phyloP scores from a whole-genome alignment of 1,140 invertebrate species.

The Xylocopa sonorina region DNA sequence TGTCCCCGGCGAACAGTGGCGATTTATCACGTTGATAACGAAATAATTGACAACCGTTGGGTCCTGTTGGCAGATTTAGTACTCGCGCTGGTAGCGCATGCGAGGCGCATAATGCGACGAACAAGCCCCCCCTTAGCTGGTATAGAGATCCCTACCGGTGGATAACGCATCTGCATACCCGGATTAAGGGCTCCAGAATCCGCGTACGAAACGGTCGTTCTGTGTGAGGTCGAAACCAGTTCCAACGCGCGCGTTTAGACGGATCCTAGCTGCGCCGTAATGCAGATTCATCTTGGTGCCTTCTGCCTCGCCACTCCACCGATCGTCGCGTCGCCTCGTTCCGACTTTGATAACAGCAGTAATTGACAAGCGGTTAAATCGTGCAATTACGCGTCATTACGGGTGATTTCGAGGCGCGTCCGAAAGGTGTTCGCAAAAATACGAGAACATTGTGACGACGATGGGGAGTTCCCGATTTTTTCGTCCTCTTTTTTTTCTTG shows the following conservation, averaged over 20 bases:
- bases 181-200: constrained; percentile 46
- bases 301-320: background rate
- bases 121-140: too few species aligned
- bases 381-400: constrained; percentile 34
- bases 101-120: constrained; percentile 44
- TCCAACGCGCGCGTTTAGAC: constrained; percentile 33
- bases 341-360: constrained; percentile 19
- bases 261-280: constrained; percentile 40
- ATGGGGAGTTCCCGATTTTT: background rate
- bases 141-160: constrained; percentile 22
- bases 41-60: constrained; percentile 48
- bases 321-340: background rate
- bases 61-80: constrained; percentile 45
- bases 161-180: constrained; percentile 48
- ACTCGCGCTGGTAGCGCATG: constrained; percentile 32
- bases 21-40: constrained; percentile 49
- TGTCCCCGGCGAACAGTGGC: constrained; percentile 28
- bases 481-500: too few species aligned
- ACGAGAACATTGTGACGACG: background rate
- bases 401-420: background rate
- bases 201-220: constrained; percentile 41
- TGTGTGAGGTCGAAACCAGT: constrained; percentile 51
- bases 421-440: background rate
- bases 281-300: constrained; percentile 31
- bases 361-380: constrained; percentile 41